These are phyloP conservation scores for Gobius niger DNA, from an alignment of 2,113 vertebrate species.

Conservation along the genomic window DNA sequence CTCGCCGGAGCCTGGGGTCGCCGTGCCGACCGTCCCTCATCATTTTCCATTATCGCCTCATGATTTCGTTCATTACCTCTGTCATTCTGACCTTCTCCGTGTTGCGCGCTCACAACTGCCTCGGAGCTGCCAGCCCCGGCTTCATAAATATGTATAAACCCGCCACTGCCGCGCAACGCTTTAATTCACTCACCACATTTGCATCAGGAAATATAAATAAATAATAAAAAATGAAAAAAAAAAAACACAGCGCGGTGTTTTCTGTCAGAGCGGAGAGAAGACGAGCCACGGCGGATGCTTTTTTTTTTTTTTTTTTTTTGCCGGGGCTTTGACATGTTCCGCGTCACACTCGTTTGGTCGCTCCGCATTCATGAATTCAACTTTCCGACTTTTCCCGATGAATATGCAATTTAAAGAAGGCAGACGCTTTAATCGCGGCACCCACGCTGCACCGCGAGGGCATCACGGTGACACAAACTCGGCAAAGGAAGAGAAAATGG, in stretches of 20 bases:
- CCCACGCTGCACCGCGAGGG: too few relatives aligned
- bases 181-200: slow-evolving; percentile 5
- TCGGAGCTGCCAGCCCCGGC: slow-evolving; percentile 15
- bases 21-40: slow-evolving; percentile 3
- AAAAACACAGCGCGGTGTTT: neutral
- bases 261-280: neutral
- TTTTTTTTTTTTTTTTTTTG: too few relatives aligned
- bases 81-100: slow-evolving; percentile 7
- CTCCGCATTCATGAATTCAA: too few relatives aligned
- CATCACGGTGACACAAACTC: too few relatives aligned
- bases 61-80: slow-evolving; percentile 20
- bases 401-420: too few relatives aligned
- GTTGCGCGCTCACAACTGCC: slow-evolving; percentile 2
- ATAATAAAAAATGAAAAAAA: neutral
- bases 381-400: too few relatives aligned
- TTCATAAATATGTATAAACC: slow-evolving; percentile 37
- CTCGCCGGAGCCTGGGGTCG: slow-evolving; percentile 22
- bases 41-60: slow-evolving; percentile 47
- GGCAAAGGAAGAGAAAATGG: too few relatives aligned
- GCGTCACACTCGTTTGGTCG: too few relatives aligned
- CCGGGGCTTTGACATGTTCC: too few relatives aligned
- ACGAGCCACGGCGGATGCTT: too few relatives aligned
- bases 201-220: neutral
- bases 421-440: too few relatives aligned
- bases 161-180: neutral